phyloP scores from a whole-genome alignment of 1,140 invertebrate species.

The Druon quercuslanigerum region DNA sequence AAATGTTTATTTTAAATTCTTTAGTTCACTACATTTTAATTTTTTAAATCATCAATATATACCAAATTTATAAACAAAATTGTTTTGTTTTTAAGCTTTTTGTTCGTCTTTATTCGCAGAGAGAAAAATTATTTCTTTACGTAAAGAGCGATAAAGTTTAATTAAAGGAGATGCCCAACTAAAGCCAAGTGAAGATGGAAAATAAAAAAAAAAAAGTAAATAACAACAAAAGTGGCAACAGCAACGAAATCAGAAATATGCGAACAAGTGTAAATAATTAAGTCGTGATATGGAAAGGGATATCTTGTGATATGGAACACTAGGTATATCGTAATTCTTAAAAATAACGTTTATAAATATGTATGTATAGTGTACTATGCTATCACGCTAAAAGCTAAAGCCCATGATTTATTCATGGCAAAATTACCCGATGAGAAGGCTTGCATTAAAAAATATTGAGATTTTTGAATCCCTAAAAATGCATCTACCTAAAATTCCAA shows the following conservation, averaged over 20 bases:
- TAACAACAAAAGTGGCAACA: conserved; percentile 31
- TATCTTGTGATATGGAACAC: conserved; percentile 68
- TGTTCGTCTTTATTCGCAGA: too few relatives aligned
- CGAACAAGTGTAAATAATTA: conserved; percentile 32
- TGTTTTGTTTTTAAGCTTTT: too few relatives aligned
- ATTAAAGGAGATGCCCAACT: neutral
- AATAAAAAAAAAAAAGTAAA: conserved; percentile 35
- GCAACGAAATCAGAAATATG: conserved; percentile 27
- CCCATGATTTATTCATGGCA: conserved; percentile 37
- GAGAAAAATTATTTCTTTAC: neutral
- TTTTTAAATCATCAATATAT: too few relatives aligned
- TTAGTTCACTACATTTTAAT: too few relatives aligned
- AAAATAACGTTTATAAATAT: conserved; percentile 47
- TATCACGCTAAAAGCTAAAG: conserved; percentile 44
- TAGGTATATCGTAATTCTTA: conserved; percentile 59
- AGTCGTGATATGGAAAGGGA: conserved; percentile 64
- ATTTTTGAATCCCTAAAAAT: too few relatives aligned
- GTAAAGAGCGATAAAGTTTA: conserved; percentile 28
- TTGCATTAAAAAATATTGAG: too few relatives aligned
- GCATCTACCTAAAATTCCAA: too few relatives aligned
- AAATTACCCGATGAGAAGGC: neutral
- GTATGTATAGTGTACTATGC: conserved; percentile 47
- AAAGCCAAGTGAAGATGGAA: conserved; percentile 17
- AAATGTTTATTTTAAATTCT: too few relatives aligned
- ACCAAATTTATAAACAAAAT: too few relatives aligned